Evolutionary conservation across 1,140 invertebrate species (phyloP).

Genomic region (Lamellibrachia luymesi): DNA sequence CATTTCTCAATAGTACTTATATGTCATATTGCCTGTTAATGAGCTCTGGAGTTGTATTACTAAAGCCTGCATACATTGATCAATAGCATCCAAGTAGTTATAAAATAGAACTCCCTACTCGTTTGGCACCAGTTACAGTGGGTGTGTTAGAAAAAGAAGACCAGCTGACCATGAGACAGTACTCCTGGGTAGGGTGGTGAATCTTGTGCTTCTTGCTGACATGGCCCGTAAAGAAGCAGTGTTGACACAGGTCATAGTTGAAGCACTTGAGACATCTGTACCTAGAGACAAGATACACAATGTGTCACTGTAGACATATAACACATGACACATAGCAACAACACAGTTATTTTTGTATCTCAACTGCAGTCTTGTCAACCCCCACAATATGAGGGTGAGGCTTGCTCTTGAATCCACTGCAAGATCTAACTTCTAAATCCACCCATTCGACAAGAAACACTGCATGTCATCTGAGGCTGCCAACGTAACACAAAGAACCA

Average conservation of each 20-base stretch:
- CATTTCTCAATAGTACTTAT: no score
- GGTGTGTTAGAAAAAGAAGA: neutral
- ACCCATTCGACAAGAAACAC: no score
- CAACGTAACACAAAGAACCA: no score
- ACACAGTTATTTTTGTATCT: no score
- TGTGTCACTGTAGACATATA: neutral
- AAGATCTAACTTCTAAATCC: neutral
- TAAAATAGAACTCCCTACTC: no score
- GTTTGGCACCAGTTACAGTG: no score
- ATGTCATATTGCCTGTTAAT: no score
- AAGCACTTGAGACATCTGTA: constrained; percentile 19
- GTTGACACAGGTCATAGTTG: constrained; percentile 18
- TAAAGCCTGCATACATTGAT: no score
- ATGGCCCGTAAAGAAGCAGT: constrained; percentile 16
- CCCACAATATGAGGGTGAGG: neutral
- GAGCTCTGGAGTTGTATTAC: no score
- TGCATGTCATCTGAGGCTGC: no score
- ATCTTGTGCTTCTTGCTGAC: constrained; percentile 18
- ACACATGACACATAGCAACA: neutral
- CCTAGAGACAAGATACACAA: neutral
- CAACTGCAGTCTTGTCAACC: no score
- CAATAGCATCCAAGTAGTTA: no score
- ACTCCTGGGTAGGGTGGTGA: constrained; percentile 19
- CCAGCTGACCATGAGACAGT: constrained; percentile 8
- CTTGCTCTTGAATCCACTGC: neutral